Base-by-base conservation (phyloP, 2,888 invertebrate genomes). In the Mellilla xanthometata region DNA sequence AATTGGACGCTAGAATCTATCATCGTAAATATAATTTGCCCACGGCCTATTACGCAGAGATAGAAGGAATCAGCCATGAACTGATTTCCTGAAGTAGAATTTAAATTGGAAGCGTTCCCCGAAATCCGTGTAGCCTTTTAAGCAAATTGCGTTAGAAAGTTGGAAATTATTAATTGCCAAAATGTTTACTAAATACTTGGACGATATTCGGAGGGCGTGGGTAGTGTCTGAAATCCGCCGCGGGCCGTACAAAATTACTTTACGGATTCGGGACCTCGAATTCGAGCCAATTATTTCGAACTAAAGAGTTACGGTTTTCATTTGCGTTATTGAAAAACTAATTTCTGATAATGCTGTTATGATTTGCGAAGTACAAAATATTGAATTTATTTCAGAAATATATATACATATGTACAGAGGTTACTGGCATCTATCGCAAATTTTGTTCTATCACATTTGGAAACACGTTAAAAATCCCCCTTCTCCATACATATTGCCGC, bases 1-100 rank as follows among this genome's bases (percentile, higher is more conserved):
- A 78, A 80, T 80, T 76, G 76, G 69, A 76, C 60, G 72, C 76
- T 71, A 69, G 77, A 74, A 71, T 78, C 75, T 62, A 76, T 79
- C 72, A 74, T 66, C 70, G 70, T 76, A 72, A 76, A 53, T 52
- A 74, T 72, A 72, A 24, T 71, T 69, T 55, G 56, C 57, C 54
- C 54, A 54, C 57, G 59, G 54, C 53, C 61, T 65, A 41, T 60
- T 7, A 7, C 8, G 8, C 7, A 24, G 19, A 4, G 3, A 19
- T 19, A 3, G 54, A 63, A 62, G 63, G 59, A 69, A 65, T 64
- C 72, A 70, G 68, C 47, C 54, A 60, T 60, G 57, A 64, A 68
- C 65, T 64, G 57, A 69, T 69, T 69, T 60, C 58, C 48, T 49
- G 29, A 12, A 34, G 41, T 32, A 40, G 35, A 52, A 45, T 48